Percentiles rank a stretch among this genome's conserved stretches.
phyloP scores from a whole-genome alignment of 1,140 invertebrate species.

The Drosophila albomicans region DNA sequence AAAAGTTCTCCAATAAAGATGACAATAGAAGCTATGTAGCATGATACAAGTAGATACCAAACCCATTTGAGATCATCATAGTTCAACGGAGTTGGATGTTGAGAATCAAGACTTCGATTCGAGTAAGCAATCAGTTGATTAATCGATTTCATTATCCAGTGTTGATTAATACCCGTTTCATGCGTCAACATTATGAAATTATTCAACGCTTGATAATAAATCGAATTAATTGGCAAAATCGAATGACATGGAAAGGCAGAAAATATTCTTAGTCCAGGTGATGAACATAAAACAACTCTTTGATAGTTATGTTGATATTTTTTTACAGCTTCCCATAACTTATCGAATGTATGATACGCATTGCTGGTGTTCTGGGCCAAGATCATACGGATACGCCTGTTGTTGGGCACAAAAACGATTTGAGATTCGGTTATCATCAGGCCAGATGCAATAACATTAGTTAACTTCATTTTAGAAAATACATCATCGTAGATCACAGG shows the following conservation, averaged over 20 bases:
- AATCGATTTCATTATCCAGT: background rate
- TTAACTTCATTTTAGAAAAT: too few species aligned
- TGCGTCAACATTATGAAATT: background rate
- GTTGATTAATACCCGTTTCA: background rate
- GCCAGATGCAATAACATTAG: background rate
- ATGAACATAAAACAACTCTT: background rate
- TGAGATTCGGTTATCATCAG: background rate
- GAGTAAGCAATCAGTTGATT: background rate
- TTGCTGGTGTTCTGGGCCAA: background rate
- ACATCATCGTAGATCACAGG: background rate
- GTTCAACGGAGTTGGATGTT: background rate
- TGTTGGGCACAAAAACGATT: background rate
- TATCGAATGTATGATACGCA: background rate
- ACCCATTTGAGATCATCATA: slow-evolving; percentile 4
- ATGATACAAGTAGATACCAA: background rate
- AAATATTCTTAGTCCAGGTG: background rate
- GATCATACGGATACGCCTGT: background rate
- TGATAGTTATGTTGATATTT: background rate
- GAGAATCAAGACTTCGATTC: background rate
- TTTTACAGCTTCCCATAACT: background rate
- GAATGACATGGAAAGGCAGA: background rate
- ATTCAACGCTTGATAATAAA: background rate
- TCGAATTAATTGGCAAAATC: background rate
- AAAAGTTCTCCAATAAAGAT: slow-evolving; percentile 6
- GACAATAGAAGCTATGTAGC: background rate